Percentiles rank a stretch among this genome's conserved stretches.
Conservation (phyloP, 2,888 invertebrate genomes). For the Drosophila meridionalis region DNA sequence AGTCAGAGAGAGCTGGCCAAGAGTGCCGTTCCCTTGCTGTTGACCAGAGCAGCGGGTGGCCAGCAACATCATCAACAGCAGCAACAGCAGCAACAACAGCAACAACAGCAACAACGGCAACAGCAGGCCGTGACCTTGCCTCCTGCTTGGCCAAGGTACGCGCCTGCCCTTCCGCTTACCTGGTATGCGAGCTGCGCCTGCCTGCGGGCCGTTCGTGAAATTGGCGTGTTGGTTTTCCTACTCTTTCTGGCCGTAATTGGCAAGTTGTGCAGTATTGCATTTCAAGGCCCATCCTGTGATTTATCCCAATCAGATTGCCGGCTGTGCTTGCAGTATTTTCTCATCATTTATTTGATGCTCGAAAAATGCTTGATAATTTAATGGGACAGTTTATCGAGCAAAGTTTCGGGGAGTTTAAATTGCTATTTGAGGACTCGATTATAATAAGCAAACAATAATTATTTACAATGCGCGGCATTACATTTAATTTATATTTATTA, state of each 20-base stretch:
- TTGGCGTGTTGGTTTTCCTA: slow-evolving; percentile 48
- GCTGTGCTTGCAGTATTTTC: slow-evolving; percentile 28
- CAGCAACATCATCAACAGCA: neutral
- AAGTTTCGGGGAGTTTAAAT: neutral
- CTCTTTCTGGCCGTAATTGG: slow-evolving; percentile 58
- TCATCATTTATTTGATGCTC: slow-evolving; percentile 41
- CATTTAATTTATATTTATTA: slow-evolving; percentile 8
- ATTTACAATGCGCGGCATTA: neutral
- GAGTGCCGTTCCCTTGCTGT: slow-evolving; percentile 49
- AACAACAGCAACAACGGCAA: neutral
- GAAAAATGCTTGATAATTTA: slow-evolving; percentile 16
- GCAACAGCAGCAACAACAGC: neutral
- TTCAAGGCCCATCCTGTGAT: slow-evolving; percentile 61
- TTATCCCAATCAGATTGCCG: slow-evolving; percentile 39
- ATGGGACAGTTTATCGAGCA: neutral
- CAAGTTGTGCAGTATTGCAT: slow-evolving; percentile 69
- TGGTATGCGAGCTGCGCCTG: slow-evolving; percentile 9
- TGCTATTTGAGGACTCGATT: neutral
- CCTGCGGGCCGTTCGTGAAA: slow-evolving; percentile 29
- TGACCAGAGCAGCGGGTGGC: slow-evolving; percentile 28
- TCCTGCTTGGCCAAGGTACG: slow-evolving; percentile 11
- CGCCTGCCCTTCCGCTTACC: neutral
- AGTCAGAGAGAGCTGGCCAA: slow-evolving; percentile 25
- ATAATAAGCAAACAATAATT: slow-evolving; percentile 1
- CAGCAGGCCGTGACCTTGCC: slow-evolving; percentile 32